Conservation (phyloP, 2,113 vertebrate species). For the Ciconia maguari region DNA sequence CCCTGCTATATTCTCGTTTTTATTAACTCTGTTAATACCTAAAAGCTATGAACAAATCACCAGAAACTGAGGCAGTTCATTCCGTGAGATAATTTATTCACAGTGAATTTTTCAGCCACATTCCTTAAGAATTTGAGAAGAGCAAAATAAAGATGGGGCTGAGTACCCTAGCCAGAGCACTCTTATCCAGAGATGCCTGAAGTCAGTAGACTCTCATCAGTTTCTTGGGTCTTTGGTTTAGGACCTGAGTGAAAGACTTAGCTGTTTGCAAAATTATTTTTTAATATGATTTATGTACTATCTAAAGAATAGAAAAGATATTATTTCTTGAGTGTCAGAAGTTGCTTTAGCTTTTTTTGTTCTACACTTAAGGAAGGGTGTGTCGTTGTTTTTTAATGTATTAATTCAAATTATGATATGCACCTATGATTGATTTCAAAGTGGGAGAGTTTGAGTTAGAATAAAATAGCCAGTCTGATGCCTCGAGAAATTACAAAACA, state of each 20-base stretch:
- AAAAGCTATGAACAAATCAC: background rate
- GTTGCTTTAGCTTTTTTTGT: background rate
- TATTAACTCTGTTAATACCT: background rate
- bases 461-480: background rate
- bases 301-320: background rate
- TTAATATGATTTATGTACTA: background rate
- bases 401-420: background rate
- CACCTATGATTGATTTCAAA: background rate
- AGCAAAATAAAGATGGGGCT: background rate
- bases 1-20: background rate
- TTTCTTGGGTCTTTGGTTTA: background rate
- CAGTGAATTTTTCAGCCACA: background rate
- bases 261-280: background rate
- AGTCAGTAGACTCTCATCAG: background rate
- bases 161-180: background rate
- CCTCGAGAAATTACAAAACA: background rate
- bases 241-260: background rate
- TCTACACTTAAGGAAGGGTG: background rate
- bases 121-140: background rate
- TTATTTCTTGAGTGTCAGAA: background rate
- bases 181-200: background rate
- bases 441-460: background rate
- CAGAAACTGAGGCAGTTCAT: background rate
- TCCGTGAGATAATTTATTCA: background rate
- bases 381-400: background rate